Evolutionary conservation across 2,888 invertebrate species (phyloP).

Genomic region (Gasteruption jaculator): DNA sequence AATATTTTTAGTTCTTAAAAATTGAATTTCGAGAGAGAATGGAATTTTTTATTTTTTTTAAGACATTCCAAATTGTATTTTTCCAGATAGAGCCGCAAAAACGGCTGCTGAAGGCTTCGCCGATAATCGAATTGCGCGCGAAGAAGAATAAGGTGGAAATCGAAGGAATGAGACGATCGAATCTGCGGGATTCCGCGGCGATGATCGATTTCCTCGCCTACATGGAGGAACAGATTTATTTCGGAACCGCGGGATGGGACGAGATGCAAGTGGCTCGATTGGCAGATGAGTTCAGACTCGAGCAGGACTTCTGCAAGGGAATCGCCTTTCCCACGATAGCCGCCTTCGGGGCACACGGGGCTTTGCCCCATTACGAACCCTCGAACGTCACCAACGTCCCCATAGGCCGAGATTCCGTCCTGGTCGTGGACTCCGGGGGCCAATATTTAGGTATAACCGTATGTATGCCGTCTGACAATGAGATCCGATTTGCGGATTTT

Average conservation of each 20-base stretch:
- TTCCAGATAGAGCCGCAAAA: slow-evolving; percentile 55
- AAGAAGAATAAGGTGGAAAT: slow-evolving; percentile 79
- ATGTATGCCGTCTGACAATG: no score
- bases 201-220: slow-evolving; percentile 81
- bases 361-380: slow-evolving; percentile 81
- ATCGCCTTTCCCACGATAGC: slow-evolving; percentile 83
- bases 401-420: slow-evolving; percentile 72
- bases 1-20: neutral
- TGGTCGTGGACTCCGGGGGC: slow-evolving; percentile 92
- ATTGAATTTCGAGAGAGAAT: no score
- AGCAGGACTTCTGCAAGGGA: slow-evolving; percentile 69
- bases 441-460: slow-evolving; percentile 88
- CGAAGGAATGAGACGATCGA: slow-evolving; percentile 77
- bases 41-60: no score
- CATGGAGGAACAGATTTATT: slow-evolving; percentile 58
- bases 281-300: slow-evolving; percentile 67
- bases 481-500: no score
- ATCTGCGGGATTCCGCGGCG: slow-evolving; percentile 83
- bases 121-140: slow-evolving; percentile 81
- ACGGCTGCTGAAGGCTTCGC: slow-evolving; percentile 64
- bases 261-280: slow-evolving; percentile 70
- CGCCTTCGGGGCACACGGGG: slow-evolving; percentile 81
- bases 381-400: slow-evolving; percentile 63
- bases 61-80: no score
- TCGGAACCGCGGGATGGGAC: slow-evolving; percentile 56